Evolutionary conservation across 2,888 invertebrate species (phyloP).

Genomic region (Gerris lacustris): DNA sequence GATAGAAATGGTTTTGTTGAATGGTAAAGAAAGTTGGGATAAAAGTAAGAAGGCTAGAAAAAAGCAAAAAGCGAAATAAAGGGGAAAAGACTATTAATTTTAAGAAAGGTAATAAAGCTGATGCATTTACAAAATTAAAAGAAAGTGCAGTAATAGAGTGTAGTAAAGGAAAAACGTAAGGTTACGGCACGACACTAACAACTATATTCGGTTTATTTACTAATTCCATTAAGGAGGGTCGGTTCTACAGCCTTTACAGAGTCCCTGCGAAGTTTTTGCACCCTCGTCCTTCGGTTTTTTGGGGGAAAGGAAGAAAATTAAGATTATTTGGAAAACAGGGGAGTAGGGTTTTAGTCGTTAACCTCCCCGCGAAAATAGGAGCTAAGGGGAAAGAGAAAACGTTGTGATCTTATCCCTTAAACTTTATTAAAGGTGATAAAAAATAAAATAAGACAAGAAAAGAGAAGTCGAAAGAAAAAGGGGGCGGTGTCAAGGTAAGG

Average conservation of each 20-base stretch:
- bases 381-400: background rate
- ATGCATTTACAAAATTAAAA: background rate
- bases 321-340: background rate
- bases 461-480: background rate
- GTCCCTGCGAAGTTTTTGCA: no score
- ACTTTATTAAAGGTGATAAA: background rate
- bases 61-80: no score
- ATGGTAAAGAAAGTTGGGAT: no score
- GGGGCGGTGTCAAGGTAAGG: background rate
- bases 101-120: no score
- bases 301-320: background rate
- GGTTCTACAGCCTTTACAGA: no score
- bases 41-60: no score
- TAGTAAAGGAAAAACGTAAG: background rate
- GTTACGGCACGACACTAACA: background rate
- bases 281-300: no score
- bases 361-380: no score
- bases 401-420: background rate
- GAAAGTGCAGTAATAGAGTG: background rate
- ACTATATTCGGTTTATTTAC: background rate
- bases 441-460: background rate
- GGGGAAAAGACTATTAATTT: no score
- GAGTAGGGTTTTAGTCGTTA: background rate
- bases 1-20: no score
- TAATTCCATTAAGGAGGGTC: background rate